These are phyloP conservation scores for Sinotaia quadrata DNA, from an alignment of 2,888 invertebrate genomes.

Conservation along the genomic window DNA sequence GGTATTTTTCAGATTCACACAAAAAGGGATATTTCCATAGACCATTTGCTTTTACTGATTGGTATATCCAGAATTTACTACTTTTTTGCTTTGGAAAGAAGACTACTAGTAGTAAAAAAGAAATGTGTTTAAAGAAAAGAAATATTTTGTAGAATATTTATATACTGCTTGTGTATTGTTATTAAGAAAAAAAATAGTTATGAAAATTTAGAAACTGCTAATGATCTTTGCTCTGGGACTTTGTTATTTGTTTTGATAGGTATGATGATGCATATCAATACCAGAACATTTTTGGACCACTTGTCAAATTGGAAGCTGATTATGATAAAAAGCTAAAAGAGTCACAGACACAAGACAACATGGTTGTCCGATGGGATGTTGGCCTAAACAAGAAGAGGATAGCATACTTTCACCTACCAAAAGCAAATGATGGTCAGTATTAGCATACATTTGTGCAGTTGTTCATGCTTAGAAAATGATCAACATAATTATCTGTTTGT, in stretches of 20 bases:
- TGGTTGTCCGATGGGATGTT: constrained; percentile 98
- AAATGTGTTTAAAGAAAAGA: neutral
- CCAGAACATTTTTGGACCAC: constrained; percentile 96
- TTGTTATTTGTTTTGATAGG: constrained; percentile 75
- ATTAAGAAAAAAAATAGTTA: neutral
- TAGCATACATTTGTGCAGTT: neutral
- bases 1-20: too few relatives aligned
- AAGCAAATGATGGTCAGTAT: constrained; percentile 87
- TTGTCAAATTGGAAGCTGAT: constrained; percentile 97
- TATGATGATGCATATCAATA: constrained; percentile 99
- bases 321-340: constrained; percentile 98
- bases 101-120: too few relatives aligned
- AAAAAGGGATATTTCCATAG: too few relatives aligned
- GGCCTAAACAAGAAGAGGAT: constrained; percentile 98
- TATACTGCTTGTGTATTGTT: neutral
- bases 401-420: constrained; percentile 96
- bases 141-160: neutral
- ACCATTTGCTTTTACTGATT: too few relatives aligned
- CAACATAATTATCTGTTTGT: too few relatives aligned
- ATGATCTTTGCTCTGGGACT: too few relatives aligned
- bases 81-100: too few relatives aligned
- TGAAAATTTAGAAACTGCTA: too few relatives aligned
- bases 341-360: constrained; percentile 97
- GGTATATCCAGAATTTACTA: too few relatives aligned
- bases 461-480: neutral